Conservation (phyloP, 2,888 invertebrate species). For the Lamproptera curius region DNA sequence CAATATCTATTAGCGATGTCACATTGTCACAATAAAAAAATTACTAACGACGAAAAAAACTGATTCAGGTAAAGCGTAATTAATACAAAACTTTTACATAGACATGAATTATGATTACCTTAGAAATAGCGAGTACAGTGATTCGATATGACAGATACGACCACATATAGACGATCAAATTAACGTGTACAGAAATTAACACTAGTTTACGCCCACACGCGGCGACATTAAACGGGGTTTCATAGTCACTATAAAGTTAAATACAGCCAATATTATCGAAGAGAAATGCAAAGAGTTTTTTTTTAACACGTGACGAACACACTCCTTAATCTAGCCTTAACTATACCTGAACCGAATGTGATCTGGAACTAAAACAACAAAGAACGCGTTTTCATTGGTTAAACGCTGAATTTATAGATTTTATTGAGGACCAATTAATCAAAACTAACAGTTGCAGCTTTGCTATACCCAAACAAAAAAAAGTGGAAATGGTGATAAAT, state of each 20-base stretch:
- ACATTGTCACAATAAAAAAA: slow-evolving; percentile 48
- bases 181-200: slow-evolving; percentile 31
- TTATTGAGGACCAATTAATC: no score
- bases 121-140: slow-evolving; percentile 44
- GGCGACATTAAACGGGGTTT: slow-evolving; percentile 51
- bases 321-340: slow-evolving; percentile 61
- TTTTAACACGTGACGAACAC: slow-evolving; percentile 58
- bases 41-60: slow-evolving; percentile 40
- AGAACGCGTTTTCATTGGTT: no score
- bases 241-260: slow-evolving; percentile 42
- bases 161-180: slow-evolving; percentile 28
- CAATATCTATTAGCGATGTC: slow-evolving; percentile 46
- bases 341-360: no score
- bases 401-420: no score
- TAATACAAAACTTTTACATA: slow-evolving; percentile 46
- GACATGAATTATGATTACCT: slow-evolving; percentile 45
- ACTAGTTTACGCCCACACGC: slow-evolving; percentile 31
- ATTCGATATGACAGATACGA: slow-evolving; percentile 39
- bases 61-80: slow-evolving; percentile 32
- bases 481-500: no score
- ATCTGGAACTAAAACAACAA: no score
- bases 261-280: slow-evolving; percentile 43
- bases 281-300: slow-evolving; percentile 41
- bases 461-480: no score
- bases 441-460: no score